Conservation (phyloP, 2,888 invertebrate species). For the Chymomyza amoena region DNA sequence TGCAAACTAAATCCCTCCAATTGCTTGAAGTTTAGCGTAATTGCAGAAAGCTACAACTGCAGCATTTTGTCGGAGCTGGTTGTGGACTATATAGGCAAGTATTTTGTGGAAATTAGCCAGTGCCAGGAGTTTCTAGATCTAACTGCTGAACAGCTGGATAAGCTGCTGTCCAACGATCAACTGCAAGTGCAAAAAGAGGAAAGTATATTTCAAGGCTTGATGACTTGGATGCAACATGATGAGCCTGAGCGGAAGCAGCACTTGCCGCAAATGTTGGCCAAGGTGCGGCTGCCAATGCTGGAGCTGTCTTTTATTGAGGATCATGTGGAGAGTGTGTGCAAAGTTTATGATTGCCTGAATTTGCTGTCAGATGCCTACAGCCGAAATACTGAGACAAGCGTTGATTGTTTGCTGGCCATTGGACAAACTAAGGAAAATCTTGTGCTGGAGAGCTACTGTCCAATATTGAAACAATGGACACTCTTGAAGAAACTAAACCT, state of each 20-base stretch:
- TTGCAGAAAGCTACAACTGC: slow-evolving; percentile 95
- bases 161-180: slow-evolving; percentile 91
- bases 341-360: background rate
- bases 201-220: slow-evolving; percentile 91
- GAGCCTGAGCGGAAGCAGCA: slow-evolving; percentile 83
- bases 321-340: background rate
- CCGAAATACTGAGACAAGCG: too few relatives aligned
- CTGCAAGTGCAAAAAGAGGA: slow-evolving; percentile 95
- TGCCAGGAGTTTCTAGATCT: slow-evolving; percentile 79
- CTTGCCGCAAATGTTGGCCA: slow-evolving; percentile 88
- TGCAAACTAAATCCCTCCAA: slow-evolving; percentile 92
- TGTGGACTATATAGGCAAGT: slow-evolving; percentile 89
- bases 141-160: slow-evolving; percentile 88
- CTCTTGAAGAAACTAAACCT: too few relatives aligned
- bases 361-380: background rate
- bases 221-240: slow-evolving; percentile 92
- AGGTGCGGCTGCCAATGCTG: slow-evolving; percentile 77
- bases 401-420: too few relatives aligned
- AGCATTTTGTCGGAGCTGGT: slow-evolving; percentile 88
- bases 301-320: background rate
- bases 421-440: background rate
- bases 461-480: background rate
- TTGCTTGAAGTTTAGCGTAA: slow-evolving; percentile 94
- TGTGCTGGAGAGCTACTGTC: background rate
- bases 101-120: slow-evolving; percentile 85